Evolutionary conservation across 2,113 vertebrate species (phyloP).

Genomic region (Grammomys surdaster): DNA sequence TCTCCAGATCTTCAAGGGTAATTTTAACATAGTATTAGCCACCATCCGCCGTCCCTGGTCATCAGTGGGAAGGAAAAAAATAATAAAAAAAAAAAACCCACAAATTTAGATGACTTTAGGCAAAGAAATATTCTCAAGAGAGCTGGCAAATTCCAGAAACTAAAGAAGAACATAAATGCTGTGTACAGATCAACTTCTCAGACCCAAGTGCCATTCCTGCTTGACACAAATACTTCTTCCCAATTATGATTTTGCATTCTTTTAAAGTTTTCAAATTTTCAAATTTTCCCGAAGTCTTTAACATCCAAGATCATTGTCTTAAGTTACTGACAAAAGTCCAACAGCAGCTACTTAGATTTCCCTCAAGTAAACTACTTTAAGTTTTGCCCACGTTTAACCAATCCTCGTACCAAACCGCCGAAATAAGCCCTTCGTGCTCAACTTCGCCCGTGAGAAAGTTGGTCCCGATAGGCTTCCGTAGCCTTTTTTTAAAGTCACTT

Average conservation of each 20-base stretch:
- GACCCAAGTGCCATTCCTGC: not conserved
- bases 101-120: not conserved
- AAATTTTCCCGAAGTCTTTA: not conserved
- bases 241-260: not conserved
- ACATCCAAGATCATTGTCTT: not conserved
- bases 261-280: not conserved
- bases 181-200: not conserved
- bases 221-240: not conserved
- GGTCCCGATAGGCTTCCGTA: constrained; percentile 29
- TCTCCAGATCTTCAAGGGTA: not conserved
- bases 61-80: not conserved
- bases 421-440: accelerated
- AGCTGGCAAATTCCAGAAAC: not conserved
- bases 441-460: not conserved
- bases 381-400: not conserved
- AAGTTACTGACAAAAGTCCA: not conserved
- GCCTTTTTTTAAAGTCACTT: constrained; percentile 19
- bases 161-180: not conserved
- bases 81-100: too few relatives aligned
- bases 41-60: not conserved
- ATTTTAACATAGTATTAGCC: not conserved
- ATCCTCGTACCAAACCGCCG: accelerated
- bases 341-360: not conserved
- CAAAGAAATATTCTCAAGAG: not conserved
- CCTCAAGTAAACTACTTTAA: not conserved